Evolutionary conservation across 2,113 vertebrate species (phyloP), one percentile per base, ranked within the genome.

Genomic region (Camelus bactrianus): DNA sequence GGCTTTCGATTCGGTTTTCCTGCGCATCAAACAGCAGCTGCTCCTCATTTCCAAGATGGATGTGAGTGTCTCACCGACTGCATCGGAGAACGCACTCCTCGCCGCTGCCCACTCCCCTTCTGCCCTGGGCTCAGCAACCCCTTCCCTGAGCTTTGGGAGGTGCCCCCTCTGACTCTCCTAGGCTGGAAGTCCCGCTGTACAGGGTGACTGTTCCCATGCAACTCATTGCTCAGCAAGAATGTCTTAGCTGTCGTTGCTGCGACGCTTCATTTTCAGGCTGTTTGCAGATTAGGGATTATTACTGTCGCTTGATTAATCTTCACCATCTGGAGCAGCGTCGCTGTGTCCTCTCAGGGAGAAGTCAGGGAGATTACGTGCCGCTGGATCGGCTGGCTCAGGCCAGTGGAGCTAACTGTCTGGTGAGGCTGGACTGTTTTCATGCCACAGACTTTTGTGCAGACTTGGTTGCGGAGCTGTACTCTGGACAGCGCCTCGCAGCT

Each of bases 11-110:
- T 99, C 99, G 0, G 99, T 99, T 72, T 99, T 99, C 96, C 98
- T 99, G 97, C 99, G 99, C 95, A 99, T 99, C 98, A 99, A 99
- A 93, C 99, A 99, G 85, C 99, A 99, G 98, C 99, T 99, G 86
- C 97, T 99, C 28, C 98, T 99, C 0, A 97, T 99, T 17, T 98
- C 99, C 96, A 99, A 99, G 97, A 99, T 99, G 98, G 99, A 99
- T 97, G 99, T 99, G 98, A 98, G 99, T 94, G 46, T 60, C 62
- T 64, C 62, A 3, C 16, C 1, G 24, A 11, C 26, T 5, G 38
- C 38, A 42, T 42, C 38, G 38, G 38, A 42, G 38, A 42, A 42
- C 4, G 38, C 38, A 42, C 38, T 42, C 38, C 38, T 5, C 4
- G 0, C 8, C 52, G 13, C 52, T 54, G 52, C 52, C 8, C 13